A percentile compares a stretch with the other conserved stretches of the same genome.
phyloP scores from a whole-genome alignment of 2,797 vertebrate genomes.

The Leptodactylus fallax region DNA sequence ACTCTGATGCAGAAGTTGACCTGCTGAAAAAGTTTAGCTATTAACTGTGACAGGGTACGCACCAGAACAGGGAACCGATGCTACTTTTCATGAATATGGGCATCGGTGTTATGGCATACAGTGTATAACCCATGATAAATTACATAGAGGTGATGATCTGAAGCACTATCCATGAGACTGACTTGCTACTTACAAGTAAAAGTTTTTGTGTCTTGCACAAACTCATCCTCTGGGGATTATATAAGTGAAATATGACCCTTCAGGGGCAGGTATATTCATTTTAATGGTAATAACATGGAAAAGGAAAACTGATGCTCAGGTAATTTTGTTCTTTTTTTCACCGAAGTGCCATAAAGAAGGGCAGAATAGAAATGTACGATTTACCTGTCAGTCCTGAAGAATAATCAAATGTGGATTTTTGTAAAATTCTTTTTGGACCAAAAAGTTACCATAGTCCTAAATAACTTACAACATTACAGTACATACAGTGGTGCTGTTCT shows the following conservation, averaged over 20 bases:
- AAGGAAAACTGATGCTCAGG: not conserved
- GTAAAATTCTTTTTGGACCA: not conserved
- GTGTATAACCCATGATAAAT: not conserved
- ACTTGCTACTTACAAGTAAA: not conserved
- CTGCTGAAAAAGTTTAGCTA: not conserved
- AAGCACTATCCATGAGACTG: not conserved
- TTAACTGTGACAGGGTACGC: not conserved
- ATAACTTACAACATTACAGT: not conserved
- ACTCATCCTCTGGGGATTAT: not conserved
- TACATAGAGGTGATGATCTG: not conserved
- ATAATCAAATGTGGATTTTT: not conserved
- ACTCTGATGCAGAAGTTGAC: not conserved
- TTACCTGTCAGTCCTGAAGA: not conserved
- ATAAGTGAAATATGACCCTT: not conserved
- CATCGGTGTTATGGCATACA: not conserved
- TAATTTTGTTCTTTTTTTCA: not conserved
- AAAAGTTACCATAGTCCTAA: not conserved
- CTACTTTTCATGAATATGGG: not conserved
- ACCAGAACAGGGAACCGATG: not conserved
- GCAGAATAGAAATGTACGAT: not conserved
- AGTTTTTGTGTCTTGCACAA: not conserved
- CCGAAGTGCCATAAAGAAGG: not conserved
- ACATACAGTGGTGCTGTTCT: no score
- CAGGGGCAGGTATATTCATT: not conserved
- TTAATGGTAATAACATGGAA: not conserved